A percentile compares a stretch with the other conserved stretches of the same genome.
Conservation (phyloP, 2,113 vertebrate genomes). For the Etheostoma cragini region DNA sequence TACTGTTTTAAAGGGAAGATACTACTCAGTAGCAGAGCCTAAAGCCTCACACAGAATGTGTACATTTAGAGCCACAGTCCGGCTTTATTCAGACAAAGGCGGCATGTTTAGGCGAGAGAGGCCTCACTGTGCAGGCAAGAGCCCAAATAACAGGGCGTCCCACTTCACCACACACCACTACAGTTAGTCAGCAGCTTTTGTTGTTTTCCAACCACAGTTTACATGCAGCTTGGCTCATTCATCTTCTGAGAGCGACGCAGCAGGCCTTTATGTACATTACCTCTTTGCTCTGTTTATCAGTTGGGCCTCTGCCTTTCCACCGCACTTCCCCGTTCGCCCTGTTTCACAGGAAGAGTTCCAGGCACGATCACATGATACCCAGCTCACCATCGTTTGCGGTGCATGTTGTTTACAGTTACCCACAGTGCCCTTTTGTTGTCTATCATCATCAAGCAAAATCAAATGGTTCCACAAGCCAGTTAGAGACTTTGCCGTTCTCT, state of each 20-base stretch:
- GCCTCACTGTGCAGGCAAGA: slow-evolving; percentile 51
- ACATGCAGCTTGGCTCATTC: slow-evolving; percentile 74
- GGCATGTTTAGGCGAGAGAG: slow-evolving; percentile 69
- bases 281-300: slow-evolving; percentile 76
- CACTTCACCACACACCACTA: slow-evolving; percentile 60
- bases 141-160: slow-evolving; percentile 68
- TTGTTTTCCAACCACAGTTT: slow-evolving; percentile 82
- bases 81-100: slow-evolving; percentile 50
- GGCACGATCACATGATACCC: slow-evolving; percentile 68
- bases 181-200: slow-evolving; percentile 82
- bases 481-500: slow-evolving; percentile 16
- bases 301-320: slow-evolving; percentile 69
- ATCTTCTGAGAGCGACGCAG: slow-evolving; percentile 67
- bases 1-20: not conserved
- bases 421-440: slow-evolving; percentile 63
- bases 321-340: slow-evolving; percentile 56
- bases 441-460: slow-evolving; percentile 59
- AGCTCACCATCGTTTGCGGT: slow-evolving; percentile 62
- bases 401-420: slow-evolving; percentile 71
- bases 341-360: slow-evolving; percentile 65
- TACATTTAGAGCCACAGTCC: slow-evolving; percentile 12
- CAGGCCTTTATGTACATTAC: slow-evolving; percentile 62
- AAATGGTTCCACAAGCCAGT: slow-evolving; percentile 56
- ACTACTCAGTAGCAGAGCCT: not conserved
- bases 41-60: slow-evolving; percentile 39